Evolutionary conservation across 2,888 invertebrate genomes (phyloP), one percentile per base, ranked within the genome.

Genomic region (Pandemis corylana): DNA sequence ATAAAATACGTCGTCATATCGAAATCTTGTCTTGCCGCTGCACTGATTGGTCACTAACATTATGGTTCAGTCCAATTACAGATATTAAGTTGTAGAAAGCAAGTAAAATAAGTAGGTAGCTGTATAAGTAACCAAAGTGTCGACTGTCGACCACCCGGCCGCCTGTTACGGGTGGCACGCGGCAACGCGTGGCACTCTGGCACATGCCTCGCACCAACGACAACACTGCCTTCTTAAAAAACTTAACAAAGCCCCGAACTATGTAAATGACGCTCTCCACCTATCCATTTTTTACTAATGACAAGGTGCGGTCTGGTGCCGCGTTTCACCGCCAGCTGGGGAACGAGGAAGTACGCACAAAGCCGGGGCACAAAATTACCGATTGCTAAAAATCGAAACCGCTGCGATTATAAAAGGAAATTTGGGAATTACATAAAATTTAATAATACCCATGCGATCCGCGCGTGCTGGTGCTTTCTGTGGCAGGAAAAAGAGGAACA

Each of bases 291-390:
- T 92, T 90, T 89, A 90, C 80, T 89, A 88, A 91, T 90, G 85
- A 89, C 85, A 89, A 88, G 87, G 88, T 89, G 88, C 86, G 83
- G 83, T 83, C 80, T 84, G 85, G 83, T 84, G 85, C 84, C 82
- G 81, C 83, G 89, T 91, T 91, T 91, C 91, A 80, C 89, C 85
- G 88, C 83, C 93, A 94, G 92, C 86, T 93, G 94, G 87, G 77
- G 80, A 78, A 90, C 83, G 87, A 90, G 92, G 90, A 93, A 92
- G 91, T 89, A 82, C 79, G 77, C 82, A 89, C 87, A 90, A 89
- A 85, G 82, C 82, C 80, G 71, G 77, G 78, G 83, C 84, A 82
- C 82, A 85, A 89, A 36, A 89, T 90, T 88, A 84, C 82, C 79
- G 79, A 88, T 89, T 87, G 87, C 87, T 88, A 86, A 92, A 90